Conservation (phyloP, 2,888 invertebrate genomes). For the Enchytraeus crypticus region DNA sequence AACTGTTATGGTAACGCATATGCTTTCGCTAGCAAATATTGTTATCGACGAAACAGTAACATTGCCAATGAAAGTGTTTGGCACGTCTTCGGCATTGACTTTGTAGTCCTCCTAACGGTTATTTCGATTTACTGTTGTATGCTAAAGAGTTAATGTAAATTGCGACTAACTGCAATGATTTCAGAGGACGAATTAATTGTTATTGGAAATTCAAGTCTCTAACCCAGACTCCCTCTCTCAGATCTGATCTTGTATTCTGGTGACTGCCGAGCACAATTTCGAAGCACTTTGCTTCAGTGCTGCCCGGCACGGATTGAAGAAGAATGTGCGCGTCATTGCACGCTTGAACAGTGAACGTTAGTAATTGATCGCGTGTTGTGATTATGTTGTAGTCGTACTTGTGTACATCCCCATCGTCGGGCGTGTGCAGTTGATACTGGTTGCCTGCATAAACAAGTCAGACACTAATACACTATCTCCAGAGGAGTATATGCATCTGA, state of each 20-base stretch:
- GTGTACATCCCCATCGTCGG: not conserved
- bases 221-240: not conserved
- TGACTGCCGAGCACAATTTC: constrained; percentile 6
- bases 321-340: constrained; percentile 12
- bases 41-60: too few species aligned
- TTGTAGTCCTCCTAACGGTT: too few species aligned
- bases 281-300: not conserved
- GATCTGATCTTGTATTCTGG: not conserved
- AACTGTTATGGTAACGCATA: too few species aligned
- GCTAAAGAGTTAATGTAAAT: too few species aligned
- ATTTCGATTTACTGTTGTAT: too few species aligned
- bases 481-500: too few species aligned
- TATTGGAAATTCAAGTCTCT: not conserved
- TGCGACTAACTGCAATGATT: too few species aligned
- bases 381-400: constrained; percentile 1
- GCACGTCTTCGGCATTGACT: too few species aligned
- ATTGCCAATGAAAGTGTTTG: too few species aligned
- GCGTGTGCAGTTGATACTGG: not conserved
- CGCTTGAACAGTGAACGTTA: constrained; percentile 8
- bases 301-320: constrained; percentile 4
- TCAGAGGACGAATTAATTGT: too few species aligned
- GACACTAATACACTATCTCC: too few species aligned
- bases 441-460: not conserved
- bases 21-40: too few species aligned
- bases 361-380: not conserved